These are phyloP conservation scores for Tipula unca DNA, from an alignment of 2,888 invertebrate species.

Conservation along the genomic window DNA sequence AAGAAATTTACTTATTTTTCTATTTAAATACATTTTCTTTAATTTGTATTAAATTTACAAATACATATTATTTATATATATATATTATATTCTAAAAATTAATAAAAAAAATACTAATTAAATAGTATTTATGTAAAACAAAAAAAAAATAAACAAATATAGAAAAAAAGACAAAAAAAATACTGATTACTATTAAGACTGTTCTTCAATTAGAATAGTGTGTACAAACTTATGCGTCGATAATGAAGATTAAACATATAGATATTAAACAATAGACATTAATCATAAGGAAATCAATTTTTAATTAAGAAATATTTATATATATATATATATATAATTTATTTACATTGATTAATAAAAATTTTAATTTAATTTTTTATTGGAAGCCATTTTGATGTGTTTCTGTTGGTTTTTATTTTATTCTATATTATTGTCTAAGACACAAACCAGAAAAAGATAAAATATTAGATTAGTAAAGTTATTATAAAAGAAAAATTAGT, in stretches of 20 bases:
- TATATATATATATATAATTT: not conserved
- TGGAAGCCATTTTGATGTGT: not conserved
- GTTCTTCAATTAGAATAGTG: not conserved
- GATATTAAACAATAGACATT: not conserved
- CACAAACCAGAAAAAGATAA: not conserved
- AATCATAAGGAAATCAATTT: not conserved
- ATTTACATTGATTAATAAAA: not conserved
- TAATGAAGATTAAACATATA: not conserved
- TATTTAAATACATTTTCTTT: not conserved
- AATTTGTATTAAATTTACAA: not conserved
- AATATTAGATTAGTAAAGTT: not conserved
- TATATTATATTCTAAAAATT: not conserved
- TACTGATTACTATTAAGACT: not conserved
- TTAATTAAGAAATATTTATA: not conserved
- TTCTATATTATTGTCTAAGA: not conserved
- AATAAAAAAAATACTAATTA: not conserved
- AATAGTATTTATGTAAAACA: not conserved
- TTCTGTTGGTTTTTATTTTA: not conserved
- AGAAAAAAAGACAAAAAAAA: not conserved
- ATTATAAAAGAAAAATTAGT: not conserved
- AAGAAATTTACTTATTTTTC: not conserved
- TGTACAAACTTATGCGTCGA: not conserved
- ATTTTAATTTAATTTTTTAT: not conserved
- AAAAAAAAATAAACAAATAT: not conserved
- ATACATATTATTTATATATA: not conserved